Percentiles rank a stretch among this genome's conserved stretches.
Evolutionary conservation across 2,888 invertebrate species (phyloP).

Genomic region (Limenitis camilla): DNA sequence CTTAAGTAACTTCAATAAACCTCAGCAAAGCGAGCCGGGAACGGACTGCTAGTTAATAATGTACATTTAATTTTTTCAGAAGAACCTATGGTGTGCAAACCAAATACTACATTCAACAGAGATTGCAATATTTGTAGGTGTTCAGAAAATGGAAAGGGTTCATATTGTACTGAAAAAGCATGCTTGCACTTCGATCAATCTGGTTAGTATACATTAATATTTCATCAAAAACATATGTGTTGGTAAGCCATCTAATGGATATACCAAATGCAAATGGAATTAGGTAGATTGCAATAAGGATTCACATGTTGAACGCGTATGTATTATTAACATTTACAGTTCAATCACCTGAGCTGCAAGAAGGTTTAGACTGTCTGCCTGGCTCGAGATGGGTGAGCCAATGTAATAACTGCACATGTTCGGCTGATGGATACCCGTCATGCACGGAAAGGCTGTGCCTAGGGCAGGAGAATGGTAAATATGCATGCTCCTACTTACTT

Average conservation of each 20-base stretch:
- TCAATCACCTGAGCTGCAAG: too few species aligned
- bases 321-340: too few species aligned
- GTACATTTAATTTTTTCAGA: conserved; percentile 28
- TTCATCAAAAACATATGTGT: too few species aligned
- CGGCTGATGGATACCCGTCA: conserved; percentile 4
- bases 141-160: conserved; percentile 44
- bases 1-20: too few species aligned
- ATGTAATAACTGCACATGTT: conserved; percentile 50
- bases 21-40: too few species aligned
- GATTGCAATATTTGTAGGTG: conserved; percentile 72
- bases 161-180: conserved; percentile 45
- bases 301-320: too few species aligned
- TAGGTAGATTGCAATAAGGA: too few species aligned
- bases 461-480: conserved; percentile 27
- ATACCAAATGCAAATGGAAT: too few species aligned
- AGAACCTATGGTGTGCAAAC: conserved; percentile 53
- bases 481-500: neutral
- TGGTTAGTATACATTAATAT: too few species aligned
- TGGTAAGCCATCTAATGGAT: too few species aligned
- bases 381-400: conserved; percentile 34
- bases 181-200: conserved; percentile 27
- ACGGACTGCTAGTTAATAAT: neutral
- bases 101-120: conserved; percentile 54
- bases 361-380: conserved; percentile 33
- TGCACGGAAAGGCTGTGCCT: conserved; percentile 38